These are phyloP conservation scores for Notiomystis cincta DNA, from an alignment of 2,113 vertebrate genomes.

Conservation along the genomic window DNA sequence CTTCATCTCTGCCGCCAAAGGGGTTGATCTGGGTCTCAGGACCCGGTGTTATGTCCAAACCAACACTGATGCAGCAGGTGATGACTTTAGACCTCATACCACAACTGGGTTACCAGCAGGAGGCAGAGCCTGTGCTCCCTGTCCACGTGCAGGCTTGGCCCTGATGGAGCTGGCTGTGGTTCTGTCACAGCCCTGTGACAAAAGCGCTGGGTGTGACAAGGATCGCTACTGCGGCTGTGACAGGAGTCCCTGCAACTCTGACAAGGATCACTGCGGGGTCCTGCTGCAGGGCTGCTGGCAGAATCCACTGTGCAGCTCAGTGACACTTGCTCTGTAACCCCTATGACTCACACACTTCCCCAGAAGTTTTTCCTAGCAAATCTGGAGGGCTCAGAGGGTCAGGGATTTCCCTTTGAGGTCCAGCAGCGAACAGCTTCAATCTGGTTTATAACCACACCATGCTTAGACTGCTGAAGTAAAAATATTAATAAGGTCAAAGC, in stretches of 20 bases:
- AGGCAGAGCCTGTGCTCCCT: not conserved
- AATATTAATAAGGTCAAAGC: not conserved
- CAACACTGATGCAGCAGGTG: not conserved
- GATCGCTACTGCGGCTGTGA: not conserved
- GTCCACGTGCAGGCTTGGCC: fast-evolving
- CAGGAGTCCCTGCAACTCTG: not conserved
- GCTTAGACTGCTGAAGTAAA: not conserved
- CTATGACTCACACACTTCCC: not conserved
- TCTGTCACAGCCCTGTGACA: not conserved
- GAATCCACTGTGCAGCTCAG: not conserved
- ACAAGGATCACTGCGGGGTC: not conserved
- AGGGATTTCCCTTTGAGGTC: not conserved
- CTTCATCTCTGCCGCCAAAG: not conserved
- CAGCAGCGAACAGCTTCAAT: not conserved
- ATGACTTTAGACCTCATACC: fast-evolving
- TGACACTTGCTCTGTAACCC: not conserved
- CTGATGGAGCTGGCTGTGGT: fast-evolving
- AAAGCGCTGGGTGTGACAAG: not conserved
- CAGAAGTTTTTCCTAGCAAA: not conserved
- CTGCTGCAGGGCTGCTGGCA: not conserved
- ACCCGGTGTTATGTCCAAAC: fast-evolving
- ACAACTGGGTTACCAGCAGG: not conserved
- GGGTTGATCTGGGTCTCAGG: not conserved
- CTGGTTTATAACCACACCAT: not conserved
- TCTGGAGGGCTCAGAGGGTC: not conserved